Base-by-base conservation (phyloP, 2,113 vertebrate genomes). In the Recurvirostra avosetta region DNA sequence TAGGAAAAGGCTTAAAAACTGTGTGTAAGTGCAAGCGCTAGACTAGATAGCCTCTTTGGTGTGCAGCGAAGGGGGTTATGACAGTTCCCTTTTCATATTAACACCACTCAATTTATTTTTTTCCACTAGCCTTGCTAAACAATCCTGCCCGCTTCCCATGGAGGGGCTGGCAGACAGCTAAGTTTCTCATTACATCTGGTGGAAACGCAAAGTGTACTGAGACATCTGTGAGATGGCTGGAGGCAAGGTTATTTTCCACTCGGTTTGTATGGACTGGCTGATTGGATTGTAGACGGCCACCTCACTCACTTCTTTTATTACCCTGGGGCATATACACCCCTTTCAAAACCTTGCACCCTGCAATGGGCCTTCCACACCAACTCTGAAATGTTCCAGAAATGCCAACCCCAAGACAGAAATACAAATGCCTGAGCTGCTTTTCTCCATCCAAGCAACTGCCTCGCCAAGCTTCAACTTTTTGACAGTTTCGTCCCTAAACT, bases 151-250 rank as follows among this genome's bases (percentile, higher is more conserved):
- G 1, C 17, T 56, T 88, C 47, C 90, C 17, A 3, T 4, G 26
- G 45, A n/a, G 2, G 15, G 21, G 43, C 32, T 50, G 76, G 49
- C 86, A 68, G 26, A 16, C 0, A 0, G 7, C 0, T 8, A 9
- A 22, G 43, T 23, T 68, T 27, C 52, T 89, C 12, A 25, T 43
- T 45, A 8, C n/a, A 34, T 10, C 72, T 49, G 75, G 34, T 53
- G 62, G 75, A 83, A 79, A 68, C 3, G 2, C 43, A 43, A 80
- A 73, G 30, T 30, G 15, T 22, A 11, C 53, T 41, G 72, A 67
- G 63, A 25, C 6, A 2, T 9, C n/a, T 56, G 26, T 29, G 63
- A 86, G 59, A 34, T 45, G 32, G 41, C 67, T 81, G 43, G 73
- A 70, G 59, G 50, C 14, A 61, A 73, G 30, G 30, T 50, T 61